phyloP scores from a whole-genome alignment of 1,140 invertebrate species.

The Drosophila nigrodunni region DNA sequence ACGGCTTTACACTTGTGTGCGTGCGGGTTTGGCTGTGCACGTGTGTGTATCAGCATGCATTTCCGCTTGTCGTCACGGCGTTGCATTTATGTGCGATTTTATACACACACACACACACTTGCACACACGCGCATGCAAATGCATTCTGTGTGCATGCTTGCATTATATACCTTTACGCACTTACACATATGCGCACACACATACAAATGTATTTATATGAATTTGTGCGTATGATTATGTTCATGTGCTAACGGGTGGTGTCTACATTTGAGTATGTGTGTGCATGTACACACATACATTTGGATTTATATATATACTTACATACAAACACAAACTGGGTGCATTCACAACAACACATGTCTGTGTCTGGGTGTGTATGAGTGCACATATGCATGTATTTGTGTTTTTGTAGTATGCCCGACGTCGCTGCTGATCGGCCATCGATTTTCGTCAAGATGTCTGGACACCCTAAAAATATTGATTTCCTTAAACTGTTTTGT shows the following conservation, averaged over 20 bases:
- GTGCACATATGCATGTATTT: too few species aligned
- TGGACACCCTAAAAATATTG: not conserved
- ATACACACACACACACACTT: not conserved
- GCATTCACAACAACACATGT: too few species aligned
- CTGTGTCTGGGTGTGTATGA: too few species aligned
- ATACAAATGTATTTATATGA: conserved; percentile 1
- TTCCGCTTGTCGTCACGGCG: conserved; percentile 62
- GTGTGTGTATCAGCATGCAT: conserved; percentile 54
- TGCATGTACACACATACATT: conserved; percentile 1
- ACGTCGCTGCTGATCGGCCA: not conserved
- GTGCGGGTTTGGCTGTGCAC: conserved; percentile 17
- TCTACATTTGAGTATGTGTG: conserved; percentile 2
- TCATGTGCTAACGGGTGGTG: not conserved
- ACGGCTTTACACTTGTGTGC: not conserved
- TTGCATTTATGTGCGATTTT: conserved; percentile 48
- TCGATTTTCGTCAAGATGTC: not conserved
- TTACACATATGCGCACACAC: not conserved
- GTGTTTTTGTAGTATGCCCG: not conserved
- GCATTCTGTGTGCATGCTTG: not conserved
- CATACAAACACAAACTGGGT: too few species aligned
- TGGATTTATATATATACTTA: not conserved
- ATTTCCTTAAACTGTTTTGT: not conserved
- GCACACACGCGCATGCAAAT: conserved; percentile 2
- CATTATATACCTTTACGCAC: conserved; percentile 5
- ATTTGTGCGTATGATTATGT: conserved; percentile 2